Evolutionary conservation across 2,113 vertebrate species (phyloP).

Genomic region (Oxyura jamaicensis): DNA sequence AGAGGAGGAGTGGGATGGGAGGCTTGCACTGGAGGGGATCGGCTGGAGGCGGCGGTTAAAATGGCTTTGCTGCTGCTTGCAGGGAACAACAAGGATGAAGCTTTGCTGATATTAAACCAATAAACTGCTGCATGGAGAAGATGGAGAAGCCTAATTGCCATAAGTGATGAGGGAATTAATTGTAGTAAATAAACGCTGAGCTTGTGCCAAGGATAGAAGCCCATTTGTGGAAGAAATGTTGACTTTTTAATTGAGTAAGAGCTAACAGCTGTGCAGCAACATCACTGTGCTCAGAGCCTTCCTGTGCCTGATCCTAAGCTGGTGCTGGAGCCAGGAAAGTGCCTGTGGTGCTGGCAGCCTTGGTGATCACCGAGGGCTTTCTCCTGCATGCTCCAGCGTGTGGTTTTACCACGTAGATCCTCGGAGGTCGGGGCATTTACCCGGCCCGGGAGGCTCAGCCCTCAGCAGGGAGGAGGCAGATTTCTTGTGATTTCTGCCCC

Average conservation of each 20-base stretch:
- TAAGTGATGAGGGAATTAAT: not conserved
- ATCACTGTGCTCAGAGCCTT: not conserved
- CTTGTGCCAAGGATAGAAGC: not conserved
- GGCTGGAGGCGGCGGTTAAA: not conserved
- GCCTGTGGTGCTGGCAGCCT: not conserved
- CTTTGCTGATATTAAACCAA: not conserved
- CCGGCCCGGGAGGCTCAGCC: not conserved
- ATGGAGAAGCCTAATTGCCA: not conserved
- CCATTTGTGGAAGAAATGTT: not conserved
- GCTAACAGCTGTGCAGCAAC: not conserved
- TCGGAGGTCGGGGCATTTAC: not conserved
- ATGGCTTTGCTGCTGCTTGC: not conserved
- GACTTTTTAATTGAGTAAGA: not conserved
- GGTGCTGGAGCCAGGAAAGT: not conserved
- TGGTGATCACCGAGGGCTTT: rapidly evolving
- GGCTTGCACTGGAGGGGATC: not conserved
- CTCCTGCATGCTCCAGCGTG: not conserved
- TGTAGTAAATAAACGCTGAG: not conserved
- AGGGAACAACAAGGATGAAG: not conserved
- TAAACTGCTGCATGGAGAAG: not conserved
- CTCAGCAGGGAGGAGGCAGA: rapidly evolving
- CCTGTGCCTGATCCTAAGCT: not conserved
- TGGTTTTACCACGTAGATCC: not conserved
- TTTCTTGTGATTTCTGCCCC: rapidly evolving
- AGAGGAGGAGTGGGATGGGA: not conserved